Base-by-base conservation (phyloP, 2,888 invertebrate genomes). In the Chrysotoxum bicinctum region DNA sequence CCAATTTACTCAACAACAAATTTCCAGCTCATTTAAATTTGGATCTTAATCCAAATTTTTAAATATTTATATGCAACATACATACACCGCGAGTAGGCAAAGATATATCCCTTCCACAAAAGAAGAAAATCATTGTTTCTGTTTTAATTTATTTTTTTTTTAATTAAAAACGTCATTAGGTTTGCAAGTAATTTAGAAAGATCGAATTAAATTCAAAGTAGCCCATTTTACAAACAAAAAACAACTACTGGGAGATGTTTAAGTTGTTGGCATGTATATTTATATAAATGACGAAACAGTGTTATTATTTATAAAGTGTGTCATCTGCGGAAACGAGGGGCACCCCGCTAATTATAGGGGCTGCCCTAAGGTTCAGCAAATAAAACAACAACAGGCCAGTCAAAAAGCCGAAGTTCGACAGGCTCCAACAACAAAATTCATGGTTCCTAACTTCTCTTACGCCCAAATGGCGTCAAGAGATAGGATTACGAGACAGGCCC, bases 1-100 rank as follows among this genome's bases (percentile, higher is more conserved):
- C 90, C 94, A 95, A 89, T 97, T 97, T 91, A 94, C 95, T 80
- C 97, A 97, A 89, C 97, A 97, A 90, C 95, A 96, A 90, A 97
- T 99, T 88, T 98, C 98, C 86, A 95, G 96, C 84, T 95, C 96
- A 89, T 99, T 99, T 93, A 98, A 98, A 92, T 99, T 99, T 92
- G 92, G 92, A 78, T 92, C 92, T 88, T 92, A 92, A 92, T 90
- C 88, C 37, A 37, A 62, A 35, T 54, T n/a, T 21, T 50, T 50
- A 60, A 60, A 60, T 60, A 40, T 60, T 40, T 40, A 60, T 60
- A 60, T 60, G 14, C 60, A 76, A 70, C 48, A n/a, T n/a, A 54
- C 70, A 74, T 14, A 58, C 21, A 75, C 58, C 32, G 52, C 30
- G 77, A 77, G 43, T 78, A 85, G 75, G 58, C 35, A 66, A 75